These are phyloP conservation scores for Cotesia vestalis DNA, from an alignment of 1,140 invertebrate species.

Conservation along the genomic window DNA sequence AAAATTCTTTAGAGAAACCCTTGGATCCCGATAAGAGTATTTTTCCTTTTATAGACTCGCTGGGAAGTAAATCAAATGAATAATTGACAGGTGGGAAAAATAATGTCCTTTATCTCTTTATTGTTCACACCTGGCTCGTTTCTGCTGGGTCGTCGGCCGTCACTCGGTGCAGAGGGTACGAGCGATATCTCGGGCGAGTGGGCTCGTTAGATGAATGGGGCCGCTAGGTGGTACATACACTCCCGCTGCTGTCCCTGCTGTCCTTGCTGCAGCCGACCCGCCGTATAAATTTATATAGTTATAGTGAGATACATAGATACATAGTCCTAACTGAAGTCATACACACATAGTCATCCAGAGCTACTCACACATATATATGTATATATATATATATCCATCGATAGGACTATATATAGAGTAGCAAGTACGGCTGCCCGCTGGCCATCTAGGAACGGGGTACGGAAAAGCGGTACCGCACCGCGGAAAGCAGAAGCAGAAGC, in stretches of 20 bases:
- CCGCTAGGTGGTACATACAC: conserved; percentile 45
- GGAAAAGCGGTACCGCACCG: not conserved
- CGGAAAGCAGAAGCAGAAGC: conserved; percentile 20
- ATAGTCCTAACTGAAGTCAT: not conserved
- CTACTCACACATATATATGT: not conserved
- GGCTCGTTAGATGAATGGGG: conserved; percentile 62
- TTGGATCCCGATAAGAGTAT: too few relatives aligned
- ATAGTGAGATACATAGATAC: conserved; percentile 6
- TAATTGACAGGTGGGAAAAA: conserved; percentile 18
- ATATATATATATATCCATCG: not conserved
- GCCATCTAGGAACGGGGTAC: conserved; percentile 28
- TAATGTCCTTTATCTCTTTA: conserved; percentile 30
- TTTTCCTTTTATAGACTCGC: too few relatives aligned
- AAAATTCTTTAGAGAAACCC: too few relatives aligned
- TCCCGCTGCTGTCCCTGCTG: too few relatives aligned
- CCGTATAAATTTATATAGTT: too few relatives aligned
- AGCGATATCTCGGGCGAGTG: conserved; percentile 47
- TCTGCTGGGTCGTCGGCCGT: not conserved
- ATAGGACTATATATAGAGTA: not conserved
- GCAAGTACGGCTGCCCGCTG: conserved; percentile 12
- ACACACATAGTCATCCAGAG: not conserved
- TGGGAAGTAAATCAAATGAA: conserved; percentile 21
- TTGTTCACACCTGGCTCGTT: conserved; percentile 32
- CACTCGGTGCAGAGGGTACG: conserved; percentile 33
- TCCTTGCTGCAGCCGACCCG: too few relatives aligned